phyloP scores from a whole-genome alignment of 2,113 vertebrate genomes.

The Cricetomys ansorgei region DNA sequence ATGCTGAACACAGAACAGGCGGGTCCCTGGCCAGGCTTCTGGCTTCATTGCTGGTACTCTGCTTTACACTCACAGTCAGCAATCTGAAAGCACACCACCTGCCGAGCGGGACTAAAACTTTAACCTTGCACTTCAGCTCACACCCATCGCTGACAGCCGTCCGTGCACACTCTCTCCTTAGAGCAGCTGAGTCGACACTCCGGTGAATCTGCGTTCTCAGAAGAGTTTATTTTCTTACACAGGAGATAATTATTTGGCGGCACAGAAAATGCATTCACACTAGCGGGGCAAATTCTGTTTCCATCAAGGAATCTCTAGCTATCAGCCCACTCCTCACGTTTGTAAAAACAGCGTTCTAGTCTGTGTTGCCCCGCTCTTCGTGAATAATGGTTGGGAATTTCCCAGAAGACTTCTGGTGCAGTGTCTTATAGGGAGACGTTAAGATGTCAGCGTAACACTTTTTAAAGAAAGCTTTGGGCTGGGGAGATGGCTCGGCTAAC shows the following conservation, averaged over 20 bases:
- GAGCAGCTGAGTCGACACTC: neutral
- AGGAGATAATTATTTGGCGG: slow-evolving; percentile 12
- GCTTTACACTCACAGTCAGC: slow-evolving; percentile 3
- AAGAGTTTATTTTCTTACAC: slow-evolving; percentile 43
- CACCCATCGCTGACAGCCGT: neutral
- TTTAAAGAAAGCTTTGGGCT: slow-evolving; percentile 25
- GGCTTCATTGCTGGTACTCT: neutral
- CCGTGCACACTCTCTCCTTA: neutral
- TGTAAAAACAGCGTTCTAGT: slow-evolving; percentile 3
- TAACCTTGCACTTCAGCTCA: slow-evolving; percentile 37
- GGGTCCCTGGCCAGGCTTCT: neutral
- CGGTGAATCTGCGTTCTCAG: slow-evolving; percentile 41
- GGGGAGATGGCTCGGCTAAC: neutral
- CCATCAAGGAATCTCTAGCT: neutral
- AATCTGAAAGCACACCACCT: slow-evolving; percentile 46
- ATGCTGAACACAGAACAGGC: neutral
- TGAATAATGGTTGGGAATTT: slow-evolving; percentile 47
- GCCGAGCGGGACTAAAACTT: slow-evolving; percentile 64
- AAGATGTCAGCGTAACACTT: slow-evolving; percentile 34
- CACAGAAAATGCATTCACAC: slow-evolving; percentile 28
- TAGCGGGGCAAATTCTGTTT: slow-evolving; percentile 38
- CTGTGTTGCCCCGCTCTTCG: slow-evolving; percentile 11
- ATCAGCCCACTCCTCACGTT: slow-evolving; percentile 27
- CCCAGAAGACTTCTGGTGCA: slow-evolving; percentile 36
- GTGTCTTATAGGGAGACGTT: neutral